Evolutionary conservation across 2,113 vertebrate genomes (phyloP).

Genomic region (Apus apus): DNA sequence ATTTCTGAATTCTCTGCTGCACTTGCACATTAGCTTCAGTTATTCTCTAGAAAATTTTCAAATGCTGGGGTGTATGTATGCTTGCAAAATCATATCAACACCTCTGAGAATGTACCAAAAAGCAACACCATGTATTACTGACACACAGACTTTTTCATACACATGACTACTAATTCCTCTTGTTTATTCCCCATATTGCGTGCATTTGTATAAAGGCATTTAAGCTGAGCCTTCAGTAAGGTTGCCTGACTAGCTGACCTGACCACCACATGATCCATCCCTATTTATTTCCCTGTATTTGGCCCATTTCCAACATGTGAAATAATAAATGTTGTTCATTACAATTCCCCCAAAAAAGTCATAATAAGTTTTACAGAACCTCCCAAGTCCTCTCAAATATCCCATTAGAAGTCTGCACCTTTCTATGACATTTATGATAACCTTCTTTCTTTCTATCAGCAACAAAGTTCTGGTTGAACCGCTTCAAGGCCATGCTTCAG

Average conservation of each 20-base stretch:
- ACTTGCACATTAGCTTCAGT: neutral
- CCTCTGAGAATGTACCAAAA: neutral
- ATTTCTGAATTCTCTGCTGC: neutral
- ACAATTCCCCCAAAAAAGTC: neutral
- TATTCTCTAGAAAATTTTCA: neutral
- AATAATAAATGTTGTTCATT: neutral
- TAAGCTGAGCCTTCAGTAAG: too few species aligned
- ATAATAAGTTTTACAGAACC: neutral
- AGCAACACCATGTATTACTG: neutral
- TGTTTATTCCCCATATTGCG: too few species aligned
- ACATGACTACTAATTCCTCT: neutral
- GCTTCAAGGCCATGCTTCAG: neutral
- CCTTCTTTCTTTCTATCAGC: neutral
- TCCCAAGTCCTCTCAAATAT: neutral
- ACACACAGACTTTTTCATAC: neutral
- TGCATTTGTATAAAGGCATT: too few species aligned
- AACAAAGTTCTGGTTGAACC: neutral
- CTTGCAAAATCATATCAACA: neutral
- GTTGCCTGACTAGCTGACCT: too few species aligned
- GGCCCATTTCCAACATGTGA: neutral
- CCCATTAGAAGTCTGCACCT: neutral
- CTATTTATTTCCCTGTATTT: neutral
- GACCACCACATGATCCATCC: neutral
- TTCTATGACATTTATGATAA: neutral
- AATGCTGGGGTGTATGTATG: neutral